Conservation (phyloP, 2,113 vertebrate genomes). For the Oriolus oriolus region DNA sequence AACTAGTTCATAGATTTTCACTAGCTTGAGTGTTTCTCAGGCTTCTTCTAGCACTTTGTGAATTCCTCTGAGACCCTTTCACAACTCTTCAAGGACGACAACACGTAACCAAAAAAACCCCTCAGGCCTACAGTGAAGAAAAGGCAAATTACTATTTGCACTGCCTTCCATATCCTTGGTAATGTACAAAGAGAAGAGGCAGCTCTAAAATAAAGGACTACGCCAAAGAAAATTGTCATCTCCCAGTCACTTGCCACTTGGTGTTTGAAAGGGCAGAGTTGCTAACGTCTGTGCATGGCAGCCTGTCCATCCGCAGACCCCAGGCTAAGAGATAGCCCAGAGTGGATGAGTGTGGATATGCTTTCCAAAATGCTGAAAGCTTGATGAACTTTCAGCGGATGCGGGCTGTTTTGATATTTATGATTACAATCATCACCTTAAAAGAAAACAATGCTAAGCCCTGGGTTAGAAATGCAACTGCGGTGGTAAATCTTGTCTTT, state of each 20-base stretch:
- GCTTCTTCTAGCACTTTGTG: neutral
- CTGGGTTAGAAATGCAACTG: neutral
- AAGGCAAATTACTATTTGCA: neutral
- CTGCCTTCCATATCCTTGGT: neutral
- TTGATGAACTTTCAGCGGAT: neutral
- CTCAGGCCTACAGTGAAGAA: neutral
- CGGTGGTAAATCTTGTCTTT: neutral
- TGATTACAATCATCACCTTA: neutral
- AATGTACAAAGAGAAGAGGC: neutral
- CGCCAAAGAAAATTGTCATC: neutral
- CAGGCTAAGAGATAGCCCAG: neutral
- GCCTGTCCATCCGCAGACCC: neutral
- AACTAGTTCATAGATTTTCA: neutral
- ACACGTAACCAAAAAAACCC: neutral
- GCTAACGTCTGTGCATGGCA: neutral
- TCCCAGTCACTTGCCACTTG: neutral
- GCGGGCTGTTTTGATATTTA: neutral
- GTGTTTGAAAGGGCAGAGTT: neutral
- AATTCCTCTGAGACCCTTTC: neutral
- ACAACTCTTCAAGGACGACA: neutral
- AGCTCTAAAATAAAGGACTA: neutral
- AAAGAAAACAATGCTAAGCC: neutral
- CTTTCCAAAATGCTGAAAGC: neutral
- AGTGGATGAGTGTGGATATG: fast-evolving
- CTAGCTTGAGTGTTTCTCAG: neutral